Base-by-base conservation (phyloP, 2,113 vertebrate species). In the Hemichromis elongatus region DNA sequence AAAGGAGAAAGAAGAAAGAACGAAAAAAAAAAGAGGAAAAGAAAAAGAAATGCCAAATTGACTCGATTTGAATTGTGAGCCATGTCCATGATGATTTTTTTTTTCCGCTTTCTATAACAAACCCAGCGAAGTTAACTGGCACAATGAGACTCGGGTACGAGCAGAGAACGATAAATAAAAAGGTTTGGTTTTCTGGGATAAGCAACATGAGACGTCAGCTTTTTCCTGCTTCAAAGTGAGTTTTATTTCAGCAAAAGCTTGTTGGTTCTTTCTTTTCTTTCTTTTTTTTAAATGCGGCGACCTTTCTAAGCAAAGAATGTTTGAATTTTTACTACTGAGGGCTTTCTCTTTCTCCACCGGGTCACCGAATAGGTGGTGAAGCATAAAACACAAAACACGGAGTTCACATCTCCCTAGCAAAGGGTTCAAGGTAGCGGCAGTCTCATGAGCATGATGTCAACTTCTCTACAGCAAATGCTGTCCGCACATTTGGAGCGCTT, bases 61-160 rank as follows among this genome's bases (percentile, higher is more conserved):
- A 84, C 84, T 93, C 33, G 55, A 90, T 91, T 83, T 85, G 87
- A 89, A 90, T 93, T 88, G 81, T 37, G 78, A 89, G 80, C 86
- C 82, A 75, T 85, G 88, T 89, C 82, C 59, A 5, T 14, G 73
- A 88, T 90, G 87, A 88, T 80, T 50, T 50, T 35, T 50, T 35
- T 30, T 40, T 33, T 1, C 10, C 33, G n/a, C 16, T 5, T 3
- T 86, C 83, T 54, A 30, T 45, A 33, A 82, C 81, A 63, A 90
- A 77, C 55, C 10, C 66, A 24, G 55, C 2, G 21, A 87, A 90
- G 92, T 92, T 86, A 92, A 87, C 81, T 83, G 68, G 83, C 88
- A 88, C 66, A 86, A 45, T 90, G 88, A 90, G 66, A 84, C 47
- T 33, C 5, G 1, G 80, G 81, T 75, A 82, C 79, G 45, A 26